A percentile compares a stretch with the other conserved stretches of the same genome.
phyloP scores from a whole-genome alignment of 2,888 invertebrate species.

The Mimumesa dahlbomi region DNA sequence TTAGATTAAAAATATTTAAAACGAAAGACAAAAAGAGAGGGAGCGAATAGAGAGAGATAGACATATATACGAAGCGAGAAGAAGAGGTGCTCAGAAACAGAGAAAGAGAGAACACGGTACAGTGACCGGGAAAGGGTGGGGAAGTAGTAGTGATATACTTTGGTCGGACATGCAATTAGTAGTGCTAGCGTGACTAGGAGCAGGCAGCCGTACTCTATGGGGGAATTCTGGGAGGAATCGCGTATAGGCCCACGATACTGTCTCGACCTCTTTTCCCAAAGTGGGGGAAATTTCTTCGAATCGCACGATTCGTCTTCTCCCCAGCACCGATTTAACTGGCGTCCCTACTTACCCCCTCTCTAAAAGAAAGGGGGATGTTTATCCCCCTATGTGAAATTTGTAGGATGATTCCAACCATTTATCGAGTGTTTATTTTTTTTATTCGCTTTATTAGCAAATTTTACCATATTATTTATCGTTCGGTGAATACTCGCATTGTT shows the following conservation, averaged over 20 bases:
- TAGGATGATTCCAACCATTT: too few species aligned
- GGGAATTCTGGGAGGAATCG: constrained; percentile 33
- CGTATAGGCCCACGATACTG: constrained; percentile 41
- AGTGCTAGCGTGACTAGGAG: constrained; percentile 73
- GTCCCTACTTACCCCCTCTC: too few species aligned
- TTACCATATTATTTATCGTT: too few species aligned
- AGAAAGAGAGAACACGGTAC: constrained; percentile 19
- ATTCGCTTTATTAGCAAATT: too few species aligned
- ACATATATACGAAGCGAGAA: constrained; percentile 15
- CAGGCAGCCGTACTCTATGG: constrained; percentile 49
- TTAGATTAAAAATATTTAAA: too few species aligned
- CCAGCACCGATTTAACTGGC: not conserved
- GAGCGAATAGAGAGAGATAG: constrained; percentile 2
- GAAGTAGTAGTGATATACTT: constrained; percentile 73
- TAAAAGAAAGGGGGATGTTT: too few species aligned
- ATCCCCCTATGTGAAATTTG: too few species aligned
- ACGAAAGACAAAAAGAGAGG: constrained; percentile 5
- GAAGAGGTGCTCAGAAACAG: not conserved
- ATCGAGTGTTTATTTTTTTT: too few species aligned
- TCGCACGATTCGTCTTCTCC: constrained; percentile 37
- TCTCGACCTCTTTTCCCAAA: constrained; percentile 54
- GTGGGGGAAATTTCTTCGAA: constrained; percentile 32
- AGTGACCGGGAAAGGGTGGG: constrained; percentile 55
- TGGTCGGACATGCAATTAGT: constrained; percentile 76
- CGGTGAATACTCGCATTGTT: too few species aligned